Base-by-base conservation (phyloP, 2,888 invertebrate species). In the Epistrophe eligans region DNA sequence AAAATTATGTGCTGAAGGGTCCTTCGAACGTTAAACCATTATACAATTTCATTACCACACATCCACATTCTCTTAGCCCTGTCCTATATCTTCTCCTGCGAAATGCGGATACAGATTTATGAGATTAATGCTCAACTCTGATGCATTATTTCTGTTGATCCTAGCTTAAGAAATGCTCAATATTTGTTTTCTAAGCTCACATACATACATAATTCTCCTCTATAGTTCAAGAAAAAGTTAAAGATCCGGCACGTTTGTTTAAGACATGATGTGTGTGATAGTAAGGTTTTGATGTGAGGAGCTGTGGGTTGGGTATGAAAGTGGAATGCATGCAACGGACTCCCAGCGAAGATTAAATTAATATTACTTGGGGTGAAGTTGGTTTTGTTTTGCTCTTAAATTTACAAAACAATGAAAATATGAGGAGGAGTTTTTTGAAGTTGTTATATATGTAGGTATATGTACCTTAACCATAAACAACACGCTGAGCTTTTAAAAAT, bases 101-200 rank as follows among this genome's bases (percentile, higher is more conserved):
- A 24, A 62, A 40, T 62, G 52, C 9, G 66, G 66, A 40, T n/a
- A 67, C 28, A 50, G 73, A 79, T 67, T 67, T 58, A 77, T 48
- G 64, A 71, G 77, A 81, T 81, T 76, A 55, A 71, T 76, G 28
- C 28, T 19, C 24, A 77, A 66, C 55, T 70, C 38, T 50, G 28
- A 77, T 82, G 43, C 28, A 55, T 70, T 67, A 57, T 50, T 57
- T 57, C 81, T 24, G 38, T 62, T 76, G 62, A 74, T 55, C 62
- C 62, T 62, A 38, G 57, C 66, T 77, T 77, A 35, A 58, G 57
- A 35, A 57, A 35, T 35, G 32, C 66, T 60, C 50, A 50, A 80
- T 73, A 73, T 73, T 80, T 58, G 74, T 76, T 74, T 74, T 70
- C 35, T 60, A 52, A 73, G 40, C 58, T 73, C 50, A 57, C 62